Percentiles rank a stretch among this genome's conserved stretches.
Conservation (phyloP, 1,140 invertebrate species). For the Pseudoatta argentina region DNA sequence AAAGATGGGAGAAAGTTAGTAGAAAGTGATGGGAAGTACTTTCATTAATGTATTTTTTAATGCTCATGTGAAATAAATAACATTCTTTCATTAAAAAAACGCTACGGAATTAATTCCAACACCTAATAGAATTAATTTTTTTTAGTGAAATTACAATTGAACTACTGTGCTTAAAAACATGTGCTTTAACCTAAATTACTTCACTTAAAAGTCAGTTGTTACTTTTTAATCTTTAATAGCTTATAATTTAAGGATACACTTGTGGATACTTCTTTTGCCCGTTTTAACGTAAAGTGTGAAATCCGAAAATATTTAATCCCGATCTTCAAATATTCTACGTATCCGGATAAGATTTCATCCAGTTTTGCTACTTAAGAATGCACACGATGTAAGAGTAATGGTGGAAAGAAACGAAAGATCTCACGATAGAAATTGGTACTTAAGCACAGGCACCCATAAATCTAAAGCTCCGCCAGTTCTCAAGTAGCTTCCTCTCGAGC, state of each 20-base stretch:
- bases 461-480: slow-evolving; percentile 74
- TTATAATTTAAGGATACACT: background rate
- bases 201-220: too few species aligned
- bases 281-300: slow-evolving; percentile 7
- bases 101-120: too few species aligned
- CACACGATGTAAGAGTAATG: slow-evolving; percentile 47
- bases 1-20: too few species aligned
- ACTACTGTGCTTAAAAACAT: background rate
- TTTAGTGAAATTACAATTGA: background rate
- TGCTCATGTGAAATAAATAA: too few species aligned
- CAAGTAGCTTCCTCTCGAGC: slow-evolving; percentile 78
- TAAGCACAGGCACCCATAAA: slow-evolving; percentile 73
- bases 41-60: too few species aligned
- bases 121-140: slow-evolving; percentile 14
- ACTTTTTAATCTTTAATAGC: background rate
- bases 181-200: background rate
- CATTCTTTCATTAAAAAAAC: too few species aligned
- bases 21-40: too few species aligned
- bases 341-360: slow-evolving; percentile 27
- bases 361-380: slow-evolving; percentile 52
- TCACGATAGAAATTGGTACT: slow-evolving; percentile 72
- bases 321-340: slow-evolving; percentile 13
- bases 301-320: slow-evolving; percentile 33
- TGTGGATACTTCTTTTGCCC: background rate
- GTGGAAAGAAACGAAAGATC: slow-evolving; percentile 50